Evolutionary conservation across 2,888 invertebrate genomes (phyloP).

Genomic region (Cheilosia impressa): DNA sequence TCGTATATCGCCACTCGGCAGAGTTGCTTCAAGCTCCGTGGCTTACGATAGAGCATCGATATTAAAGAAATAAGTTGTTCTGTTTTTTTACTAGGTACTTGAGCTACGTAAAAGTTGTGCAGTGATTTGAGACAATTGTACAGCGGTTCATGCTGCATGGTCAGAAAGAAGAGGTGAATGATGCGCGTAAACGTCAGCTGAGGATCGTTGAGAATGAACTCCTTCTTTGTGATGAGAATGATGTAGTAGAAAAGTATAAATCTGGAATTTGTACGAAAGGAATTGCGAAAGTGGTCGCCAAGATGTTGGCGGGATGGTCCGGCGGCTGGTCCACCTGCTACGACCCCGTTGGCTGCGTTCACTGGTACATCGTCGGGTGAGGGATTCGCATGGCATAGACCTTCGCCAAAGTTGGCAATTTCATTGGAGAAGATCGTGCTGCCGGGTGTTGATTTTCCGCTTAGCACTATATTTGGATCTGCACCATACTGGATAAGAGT

Average conservation of each 20-base stretch:
- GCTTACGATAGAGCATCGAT: slow-evolving; percentile 87
- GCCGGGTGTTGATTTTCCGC: slow-evolving; percentile 82
- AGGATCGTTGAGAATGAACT: slow-evolving; percentile 86
- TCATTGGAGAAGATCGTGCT: slow-evolving; percentile 83
- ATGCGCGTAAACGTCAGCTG: slow-evolving; percentile 87
- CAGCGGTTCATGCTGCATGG: slow-evolving; percentile 88
- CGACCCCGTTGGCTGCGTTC: slow-evolving; percentile 66
- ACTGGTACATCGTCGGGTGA: slow-evolving; percentile 71
- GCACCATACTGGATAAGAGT: slow-evolving; percentile 90
- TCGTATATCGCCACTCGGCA: slow-evolving; percentile 89
- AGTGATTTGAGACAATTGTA: slow-evolving; percentile 88
- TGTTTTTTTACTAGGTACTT: slow-evolving; percentile 87
- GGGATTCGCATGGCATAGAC: slow-evolving; percentile 77
- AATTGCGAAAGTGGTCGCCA: slow-evolving; percentile 82
- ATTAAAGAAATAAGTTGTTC: slow-evolving; percentile 87
- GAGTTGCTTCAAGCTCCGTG: slow-evolving; percentile 89
- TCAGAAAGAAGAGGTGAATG: slow-evolving; percentile 87
- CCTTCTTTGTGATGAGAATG: slow-evolving; percentile 88
- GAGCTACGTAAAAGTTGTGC: slow-evolving; percentile 87
- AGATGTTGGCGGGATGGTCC: slow-evolving; percentile 76
- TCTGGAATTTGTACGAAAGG: slow-evolving; percentile 84
- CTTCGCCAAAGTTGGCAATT: slow-evolving; percentile 82
- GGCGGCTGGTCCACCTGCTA: slow-evolving; percentile 70
- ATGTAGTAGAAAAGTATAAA: slow-evolving; percentile 89
- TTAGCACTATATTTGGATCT: slow-evolving; percentile 88